Base-by-base conservation (phyloP, 2,797 vertebrate species). In the Diceros bicornis region DNA sequence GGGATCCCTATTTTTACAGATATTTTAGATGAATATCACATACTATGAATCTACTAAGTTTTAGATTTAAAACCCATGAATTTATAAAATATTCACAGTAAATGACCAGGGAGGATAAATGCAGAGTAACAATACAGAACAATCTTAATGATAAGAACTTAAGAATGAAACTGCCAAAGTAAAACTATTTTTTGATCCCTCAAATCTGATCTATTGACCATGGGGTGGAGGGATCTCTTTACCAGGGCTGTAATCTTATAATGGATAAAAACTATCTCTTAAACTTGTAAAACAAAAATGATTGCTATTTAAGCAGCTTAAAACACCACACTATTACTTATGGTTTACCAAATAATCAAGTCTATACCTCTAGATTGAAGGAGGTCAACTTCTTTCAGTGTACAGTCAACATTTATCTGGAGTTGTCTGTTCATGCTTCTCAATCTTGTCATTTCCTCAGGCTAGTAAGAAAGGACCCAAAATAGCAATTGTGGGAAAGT, bases 371-470 rank as follows among this genome's bases (percentile, higher is more conserved):
- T 99, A 91, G 99, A 99, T 95, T 99, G 99, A 98, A 99, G 99
- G 95, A 99, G 99, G 99, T 99, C 99, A 34, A 99, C 99, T 99
- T 99, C 99, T 99, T 99, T 99, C 98, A 99, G 98, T 97, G 99
- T 99, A 99, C 99, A 99, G 99, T 99, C 99, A 98, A 99, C 99
- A 99, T 99, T 99, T 99, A 99, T 99, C 99, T 99, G 99, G 96
- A 99, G 99, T 98, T 99, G 99, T 99, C 99, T 99, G 99, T 99
- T 99, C 97, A 99, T 99, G 97, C 99, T 99, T 98, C 99, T 99
- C 98, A 99, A 98, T 98, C 99, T 99, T 98, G 99, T 99, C 99
- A 99, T 99, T 98, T 99, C 99, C 98, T 99, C 99, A 97, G 99
- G 99, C 99, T 99, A 99, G 89, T 97, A 98, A 98, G 92, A 99